These are phyloP conservation scores for Dinoponera quadriceps DNA, from an alignment of 1,140 invertebrate species.

Conservation along the genomic window DNA sequence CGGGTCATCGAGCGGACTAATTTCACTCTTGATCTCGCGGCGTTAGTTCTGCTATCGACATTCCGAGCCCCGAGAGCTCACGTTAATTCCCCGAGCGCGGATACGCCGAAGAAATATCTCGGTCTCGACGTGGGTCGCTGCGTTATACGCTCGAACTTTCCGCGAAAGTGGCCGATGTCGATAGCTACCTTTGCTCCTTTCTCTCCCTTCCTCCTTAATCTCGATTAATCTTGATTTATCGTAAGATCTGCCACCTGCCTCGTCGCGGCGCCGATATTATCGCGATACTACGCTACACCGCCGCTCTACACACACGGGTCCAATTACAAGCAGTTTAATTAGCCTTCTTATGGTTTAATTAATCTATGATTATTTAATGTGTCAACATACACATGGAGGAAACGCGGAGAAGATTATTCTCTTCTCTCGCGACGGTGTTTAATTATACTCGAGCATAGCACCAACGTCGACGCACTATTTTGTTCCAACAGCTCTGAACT, in stretches of 20 bases:
- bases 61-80: neutral
- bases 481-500: no score
- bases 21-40: constrained; percentile 34
- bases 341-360: constrained; percentile 21
- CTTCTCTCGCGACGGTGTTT: neutral
- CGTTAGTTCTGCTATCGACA: constrained; percentile 38
- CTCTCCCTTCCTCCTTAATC: constrained; percentile 47
- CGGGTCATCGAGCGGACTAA: constrained; percentile 18
- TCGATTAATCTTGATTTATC: constrained; percentile 56
- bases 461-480: no score
- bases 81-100: constrained; percentile 10
- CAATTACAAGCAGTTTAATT: constrained; percentile 2
- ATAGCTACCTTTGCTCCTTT: neutral
- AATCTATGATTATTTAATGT: neutral
- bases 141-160: constrained; percentile 8
- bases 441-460: neutral
- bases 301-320: no score
- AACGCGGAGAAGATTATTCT: neutral
- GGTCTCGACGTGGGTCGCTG: neutral
- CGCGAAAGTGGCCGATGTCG: constrained; percentile 30
- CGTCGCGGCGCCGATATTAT: neutral
- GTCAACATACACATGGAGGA: neutral
- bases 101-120: constrained; percentile 33
- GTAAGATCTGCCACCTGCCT: neutral
- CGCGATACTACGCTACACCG: neutral